phyloP scores from a whole-genome alignment of 1,140 invertebrate species.

The Chionoecetes opilio region DNA sequence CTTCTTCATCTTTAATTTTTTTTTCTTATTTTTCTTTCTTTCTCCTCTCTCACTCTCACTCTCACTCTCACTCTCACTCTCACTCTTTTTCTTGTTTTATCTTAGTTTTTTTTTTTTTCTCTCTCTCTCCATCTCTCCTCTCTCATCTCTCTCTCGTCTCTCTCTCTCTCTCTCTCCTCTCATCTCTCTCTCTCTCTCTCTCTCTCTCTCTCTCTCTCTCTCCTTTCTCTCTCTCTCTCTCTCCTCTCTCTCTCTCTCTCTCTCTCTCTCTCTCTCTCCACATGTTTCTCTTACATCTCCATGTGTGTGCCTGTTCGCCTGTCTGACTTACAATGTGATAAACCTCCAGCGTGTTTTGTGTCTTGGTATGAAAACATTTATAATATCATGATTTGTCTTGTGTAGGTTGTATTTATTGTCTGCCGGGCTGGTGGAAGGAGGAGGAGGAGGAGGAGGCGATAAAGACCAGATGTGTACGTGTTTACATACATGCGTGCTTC shows the following conservation, averaged over 20 bases:
- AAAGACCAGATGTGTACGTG: slow-evolving; percentile 7
- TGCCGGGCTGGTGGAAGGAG: not conserved
- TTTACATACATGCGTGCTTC: not conserved
- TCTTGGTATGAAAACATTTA: not conserved
- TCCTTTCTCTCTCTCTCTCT: slow-evolving; percentile 53
- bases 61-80: too few species aligned
- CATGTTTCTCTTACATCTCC: not conserved
- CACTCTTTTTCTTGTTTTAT: too few species aligned
- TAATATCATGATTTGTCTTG: not conserved
- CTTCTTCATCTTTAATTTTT: too few species aligned
- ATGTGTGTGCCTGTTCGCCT: not conserved
- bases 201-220: too few species aligned
- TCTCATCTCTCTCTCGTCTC: too few species aligned
- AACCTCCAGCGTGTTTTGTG: not conserved
- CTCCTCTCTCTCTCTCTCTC: too few species aligned
- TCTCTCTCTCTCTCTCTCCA: too few species aligned
- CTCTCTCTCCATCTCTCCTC: not conserved
- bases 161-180: not conserved
- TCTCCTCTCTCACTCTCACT: slow-evolving; percentile 51
- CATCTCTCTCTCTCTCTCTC: not conserved
- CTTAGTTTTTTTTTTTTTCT: slow-evolving; percentile 41
- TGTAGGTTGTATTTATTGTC: not conserved
- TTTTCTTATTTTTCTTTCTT: too few species aligned
- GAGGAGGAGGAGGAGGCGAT: not conserved
- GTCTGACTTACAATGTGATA: not conserved